Conservation (phyloP, 2,797 vertebrate species). For the Zalophus californianus region DNA sequence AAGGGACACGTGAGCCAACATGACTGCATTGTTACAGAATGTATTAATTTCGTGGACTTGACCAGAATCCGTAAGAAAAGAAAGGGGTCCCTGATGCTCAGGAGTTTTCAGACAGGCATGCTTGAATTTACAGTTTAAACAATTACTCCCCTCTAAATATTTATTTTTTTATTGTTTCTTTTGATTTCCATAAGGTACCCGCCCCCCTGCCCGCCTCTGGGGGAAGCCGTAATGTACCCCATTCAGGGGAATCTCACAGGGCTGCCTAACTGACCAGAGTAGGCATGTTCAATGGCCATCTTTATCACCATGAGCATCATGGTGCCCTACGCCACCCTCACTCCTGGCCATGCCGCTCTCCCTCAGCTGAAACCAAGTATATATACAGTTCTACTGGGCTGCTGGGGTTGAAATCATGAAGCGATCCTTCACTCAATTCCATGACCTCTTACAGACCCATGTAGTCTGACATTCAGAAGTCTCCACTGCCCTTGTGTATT, state of each 20-base stretch:
- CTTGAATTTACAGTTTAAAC: not conserved
- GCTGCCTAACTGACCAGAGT: not conserved
- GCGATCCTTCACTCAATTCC: not conserved
- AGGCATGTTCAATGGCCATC: not conserved
- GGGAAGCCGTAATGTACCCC: too few species aligned
- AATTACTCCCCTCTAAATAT: not conserved
- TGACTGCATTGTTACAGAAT: not conserved
- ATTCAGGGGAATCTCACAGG: not conserved
- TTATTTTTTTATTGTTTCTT: not conserved
- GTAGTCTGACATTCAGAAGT: not conserved
- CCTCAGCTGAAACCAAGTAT: not conserved
- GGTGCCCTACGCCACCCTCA: too few species aligned
- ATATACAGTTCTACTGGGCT: not conserved
- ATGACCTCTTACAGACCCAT: not conserved
- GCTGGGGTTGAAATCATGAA: not conserved
- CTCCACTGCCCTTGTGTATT: not conserved
- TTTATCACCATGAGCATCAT: not conserved
- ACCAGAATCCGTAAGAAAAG: not conserved
- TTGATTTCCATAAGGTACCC: not conserved
- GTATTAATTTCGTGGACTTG: not conserved
- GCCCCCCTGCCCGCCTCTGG: fast-evolving
- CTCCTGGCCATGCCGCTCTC: not conserved
- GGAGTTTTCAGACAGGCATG: not conserved
- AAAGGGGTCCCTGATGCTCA: not conserved
- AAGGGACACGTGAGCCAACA: not conserved